A percentile compares a stretch with the other conserved stretches of the same genome.
Conservation (phyloP, 2,797 vertebrate genomes). For the Buphagus erythrorhynchus region DNA sequence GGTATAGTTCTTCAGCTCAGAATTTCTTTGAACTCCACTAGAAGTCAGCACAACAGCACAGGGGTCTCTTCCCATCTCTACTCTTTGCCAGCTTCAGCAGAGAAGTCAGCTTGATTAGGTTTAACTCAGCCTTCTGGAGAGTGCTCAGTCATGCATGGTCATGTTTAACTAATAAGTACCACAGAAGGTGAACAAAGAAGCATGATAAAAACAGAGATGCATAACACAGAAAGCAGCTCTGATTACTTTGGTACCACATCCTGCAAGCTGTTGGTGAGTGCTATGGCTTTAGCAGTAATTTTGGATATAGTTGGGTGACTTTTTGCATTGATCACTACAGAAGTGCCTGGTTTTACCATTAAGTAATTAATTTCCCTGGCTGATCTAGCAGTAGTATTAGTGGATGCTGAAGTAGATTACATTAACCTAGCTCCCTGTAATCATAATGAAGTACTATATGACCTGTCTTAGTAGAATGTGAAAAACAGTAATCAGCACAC, state of each 20-base stretch:
- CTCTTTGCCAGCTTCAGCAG: background rate
- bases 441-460: background rate
- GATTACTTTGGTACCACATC: background rate
- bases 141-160: background rate
- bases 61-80: background rate
- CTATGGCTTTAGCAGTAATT: background rate
- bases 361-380: background rate
- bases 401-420: background rate
- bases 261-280: background rate
- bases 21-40: background rate
- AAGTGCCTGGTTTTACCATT: background rate
- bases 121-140: background rate
- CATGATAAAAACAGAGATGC: background rate
- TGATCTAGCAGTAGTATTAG: background rate
- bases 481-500: background rate
- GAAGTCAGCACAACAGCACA: background rate
- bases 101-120: background rate
- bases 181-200: background rate
- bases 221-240: background rate
- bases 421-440: background rate
- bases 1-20: background rate
- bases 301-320: background rate
- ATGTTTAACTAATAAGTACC: background rate
- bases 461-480: background rate
- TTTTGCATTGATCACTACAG: background rate